Conservation (phyloP, 2,113 vertebrate species). For the Scalopus aquaticus region DNA sequence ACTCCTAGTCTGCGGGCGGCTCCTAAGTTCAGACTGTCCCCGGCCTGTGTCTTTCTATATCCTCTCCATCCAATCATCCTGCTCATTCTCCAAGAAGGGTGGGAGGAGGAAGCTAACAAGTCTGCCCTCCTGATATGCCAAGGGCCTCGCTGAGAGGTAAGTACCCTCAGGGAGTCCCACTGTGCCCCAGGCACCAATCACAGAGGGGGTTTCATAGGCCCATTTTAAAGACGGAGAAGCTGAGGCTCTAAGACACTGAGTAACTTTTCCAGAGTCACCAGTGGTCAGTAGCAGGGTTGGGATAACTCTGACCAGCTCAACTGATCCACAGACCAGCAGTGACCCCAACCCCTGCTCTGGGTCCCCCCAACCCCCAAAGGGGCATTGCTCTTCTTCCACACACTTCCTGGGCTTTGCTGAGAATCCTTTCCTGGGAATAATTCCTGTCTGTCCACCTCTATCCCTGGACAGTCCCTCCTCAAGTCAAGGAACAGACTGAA, state of each 20-base stretch:
- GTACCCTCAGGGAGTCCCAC: neutral
- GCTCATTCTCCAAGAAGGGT: neutral
- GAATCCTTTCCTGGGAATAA: no score
- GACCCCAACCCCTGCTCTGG: neutral
- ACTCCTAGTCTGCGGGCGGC: neutral
- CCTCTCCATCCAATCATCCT: neutral
- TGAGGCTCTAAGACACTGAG: neutral
- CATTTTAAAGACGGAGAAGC: neutral
- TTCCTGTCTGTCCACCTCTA: no score
- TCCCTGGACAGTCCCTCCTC: neutral
- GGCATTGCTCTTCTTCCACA: no score
- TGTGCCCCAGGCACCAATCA: rapidly evolving
- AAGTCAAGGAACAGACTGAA: neutral
- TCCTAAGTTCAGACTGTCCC: neutral
- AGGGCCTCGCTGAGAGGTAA: rapidly evolving
- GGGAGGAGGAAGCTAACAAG: rapidly evolving
- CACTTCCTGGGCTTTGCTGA: no score
- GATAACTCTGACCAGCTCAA: neutral
- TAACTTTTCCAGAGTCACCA: neutral
- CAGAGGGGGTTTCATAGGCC: neutral
- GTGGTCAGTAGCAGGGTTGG: neutral
- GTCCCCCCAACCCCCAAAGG: neutral
- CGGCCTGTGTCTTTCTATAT: neutral
- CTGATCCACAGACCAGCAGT: neutral
- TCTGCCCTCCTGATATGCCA: neutral